Conservation (phyloP, 2,797 vertebrate species). For the Lutjanus argentimaculatus region DNA sequence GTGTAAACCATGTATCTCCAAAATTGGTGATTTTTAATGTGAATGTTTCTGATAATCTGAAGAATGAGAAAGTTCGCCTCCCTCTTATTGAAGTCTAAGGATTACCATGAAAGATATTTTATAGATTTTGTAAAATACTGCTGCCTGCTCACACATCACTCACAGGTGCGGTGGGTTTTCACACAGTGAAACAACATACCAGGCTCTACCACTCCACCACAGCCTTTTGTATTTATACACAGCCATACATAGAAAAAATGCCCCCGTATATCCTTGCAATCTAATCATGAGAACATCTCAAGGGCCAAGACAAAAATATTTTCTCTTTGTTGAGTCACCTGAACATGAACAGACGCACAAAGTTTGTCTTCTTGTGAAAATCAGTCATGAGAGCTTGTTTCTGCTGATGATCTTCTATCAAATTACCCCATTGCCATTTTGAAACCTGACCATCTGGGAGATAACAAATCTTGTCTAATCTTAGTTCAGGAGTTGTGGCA, state of each 20-base stretch:
- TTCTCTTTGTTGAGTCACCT: constrained; percentile 37
- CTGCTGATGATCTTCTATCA: not conserved
- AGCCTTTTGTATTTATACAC: constrained; percentile 12
- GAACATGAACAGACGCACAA: constrained; percentile 29
- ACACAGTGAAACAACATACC: constrained; percentile 15
- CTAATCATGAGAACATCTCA: constrained; percentile 32
- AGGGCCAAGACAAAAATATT: constrained; percentile 25
- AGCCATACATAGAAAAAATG: constrained; percentile 23
- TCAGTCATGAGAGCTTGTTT: constrained; percentile 28
- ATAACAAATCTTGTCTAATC: not conserved
- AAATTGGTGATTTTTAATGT: too few relatives aligned
- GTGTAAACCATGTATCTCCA: too few relatives aligned
- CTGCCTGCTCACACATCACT: constrained; percentile 5
- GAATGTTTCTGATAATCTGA: too few relatives aligned
- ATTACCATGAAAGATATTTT: not conserved
- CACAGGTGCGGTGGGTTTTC: constrained; percentile 6
- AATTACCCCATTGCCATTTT: constrained; percentile 33
- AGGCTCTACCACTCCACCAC: constrained; percentile 15
- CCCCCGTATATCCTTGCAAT: constrained; percentile 29
- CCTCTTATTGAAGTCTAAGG: not conserved
- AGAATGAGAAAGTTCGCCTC: too few relatives aligned
- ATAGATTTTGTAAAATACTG: not conserved
- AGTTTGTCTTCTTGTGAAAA: not conserved
- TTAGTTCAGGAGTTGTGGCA: not conserved
- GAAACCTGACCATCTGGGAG: not conserved